Evolutionary conservation across 2,113 vertebrate species (phyloP).

Genomic region (Lucifuga dentata): DNA sequence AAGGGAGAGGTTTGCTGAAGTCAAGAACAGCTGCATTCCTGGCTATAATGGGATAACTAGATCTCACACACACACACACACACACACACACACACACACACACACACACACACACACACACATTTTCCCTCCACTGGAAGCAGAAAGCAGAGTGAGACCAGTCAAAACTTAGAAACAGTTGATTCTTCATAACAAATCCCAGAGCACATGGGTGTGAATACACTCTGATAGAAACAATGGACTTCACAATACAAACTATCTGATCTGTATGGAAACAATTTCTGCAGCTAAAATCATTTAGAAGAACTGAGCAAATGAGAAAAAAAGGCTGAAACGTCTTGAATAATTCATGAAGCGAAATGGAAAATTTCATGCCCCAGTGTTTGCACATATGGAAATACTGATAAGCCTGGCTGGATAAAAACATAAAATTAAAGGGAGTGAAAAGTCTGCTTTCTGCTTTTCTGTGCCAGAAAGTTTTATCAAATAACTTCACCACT

Average conservation of each 20-base stretch:
- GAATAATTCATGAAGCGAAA: background rate
- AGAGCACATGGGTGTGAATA: slow-evolving; percentile 25
- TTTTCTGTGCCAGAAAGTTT: slow-evolving; percentile 14
- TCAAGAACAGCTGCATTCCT: slow-evolving; percentile 71
- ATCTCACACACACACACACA: slow-evolving; percentile 31
- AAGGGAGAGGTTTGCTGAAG: slow-evolving; percentile 75
- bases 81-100: slow-evolving; percentile 23
- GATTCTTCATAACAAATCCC: slow-evolving; percentile 20
- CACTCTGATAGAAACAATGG: slow-evolving; percentile 19
- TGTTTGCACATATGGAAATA: background rate
- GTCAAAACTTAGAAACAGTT: slow-evolving; percentile 41
- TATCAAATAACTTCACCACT: background rate
- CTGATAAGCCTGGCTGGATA: background rate
- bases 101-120: slow-evolving; percentile 11
- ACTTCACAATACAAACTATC: slow-evolving; percentile 9
- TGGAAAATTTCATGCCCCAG: background rate
- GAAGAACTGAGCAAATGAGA: background rate
- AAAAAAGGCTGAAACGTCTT: background rate
- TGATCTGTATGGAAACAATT: background rate
- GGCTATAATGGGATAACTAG: slow-evolving; percentile 68
- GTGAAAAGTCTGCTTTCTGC: background rate
- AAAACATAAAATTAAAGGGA: background rate
- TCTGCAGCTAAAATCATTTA: background rate
- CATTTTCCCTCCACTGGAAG: slow-evolving; percentile 20
- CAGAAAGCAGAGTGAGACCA: slow-evolving; percentile 40